Conservation (phyloP, 2,888 invertebrate genomes). For the Odontomyia ornata region DNA sequence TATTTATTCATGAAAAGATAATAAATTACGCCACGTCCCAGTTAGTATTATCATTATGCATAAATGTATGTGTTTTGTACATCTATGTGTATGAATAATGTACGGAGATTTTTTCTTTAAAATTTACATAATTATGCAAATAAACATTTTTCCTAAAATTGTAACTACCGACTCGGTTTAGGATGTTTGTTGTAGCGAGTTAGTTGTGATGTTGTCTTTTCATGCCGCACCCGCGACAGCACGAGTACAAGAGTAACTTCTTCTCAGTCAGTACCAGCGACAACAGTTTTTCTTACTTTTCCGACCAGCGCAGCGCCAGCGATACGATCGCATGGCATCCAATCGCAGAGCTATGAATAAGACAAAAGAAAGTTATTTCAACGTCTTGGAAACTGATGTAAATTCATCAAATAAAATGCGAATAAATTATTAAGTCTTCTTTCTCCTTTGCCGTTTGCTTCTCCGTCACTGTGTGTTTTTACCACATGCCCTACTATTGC, state of each 20-base stretch:
- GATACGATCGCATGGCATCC: neutral
- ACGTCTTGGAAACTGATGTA: conserved; percentile 21
- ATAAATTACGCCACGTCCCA: conserved; percentile 31
- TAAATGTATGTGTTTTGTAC: conserved; percentile 1
- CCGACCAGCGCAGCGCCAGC: neutral
- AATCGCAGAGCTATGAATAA: conserved; percentile 7
- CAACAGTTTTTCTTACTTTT: neutral
- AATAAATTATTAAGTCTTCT: conserved; percentile 20
- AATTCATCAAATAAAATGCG: conserved; percentile 3
- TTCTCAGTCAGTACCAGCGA: neutral
- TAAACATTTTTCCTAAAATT: neutral
- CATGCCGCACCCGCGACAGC: neutral
- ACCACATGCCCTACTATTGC: too few relatives aligned
- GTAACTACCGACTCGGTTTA: conserved; percentile 9
- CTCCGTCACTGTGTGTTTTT: neutral
- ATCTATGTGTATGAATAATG: conserved; percentile 12
- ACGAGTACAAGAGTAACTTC: neutral
- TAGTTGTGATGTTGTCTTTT: neutral
- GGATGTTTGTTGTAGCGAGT: neutral
- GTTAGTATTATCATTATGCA: conserved; percentile 33
- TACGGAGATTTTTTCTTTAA: neutral
- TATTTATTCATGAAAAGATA: conserved; percentile 34
- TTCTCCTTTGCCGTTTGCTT: neutral
- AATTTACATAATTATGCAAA: conserved; percentile 8
- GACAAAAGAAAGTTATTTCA: neutral